Conservation (phyloP, 1,140 invertebrate species). For the Atta cephalotes region DNA sequence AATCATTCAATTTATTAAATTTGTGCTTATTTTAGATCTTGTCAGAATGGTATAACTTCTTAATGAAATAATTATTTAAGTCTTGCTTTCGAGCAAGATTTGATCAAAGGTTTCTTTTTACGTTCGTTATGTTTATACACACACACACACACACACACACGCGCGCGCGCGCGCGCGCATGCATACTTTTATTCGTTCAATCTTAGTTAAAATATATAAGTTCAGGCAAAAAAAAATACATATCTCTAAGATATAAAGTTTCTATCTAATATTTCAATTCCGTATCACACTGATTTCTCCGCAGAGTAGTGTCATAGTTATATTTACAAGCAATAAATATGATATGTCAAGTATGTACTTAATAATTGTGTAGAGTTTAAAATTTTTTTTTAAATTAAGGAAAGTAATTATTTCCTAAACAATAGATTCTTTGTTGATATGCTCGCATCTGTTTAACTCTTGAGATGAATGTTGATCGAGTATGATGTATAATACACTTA, state of each 20-base stretch:
- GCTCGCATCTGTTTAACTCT: slow-evolving; percentile 12
- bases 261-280: neutral
- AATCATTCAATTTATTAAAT: too few species aligned
- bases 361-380: neutral
- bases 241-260: neutral
- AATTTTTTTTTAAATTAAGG: neutral
- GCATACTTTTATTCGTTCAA: slow-evolving; percentile 6
- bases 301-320: slow-evolving; percentile 1
- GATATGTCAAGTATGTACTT: neutral
- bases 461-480: slow-evolving; percentile 16
- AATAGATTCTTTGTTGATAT: slow-evolving; percentile 26
- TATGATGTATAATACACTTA: neutral
- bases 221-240: neutral
- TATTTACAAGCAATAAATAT: slow-evolving; percentile 17
- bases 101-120: neutral
- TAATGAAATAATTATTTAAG: slow-evolving; percentile 15
- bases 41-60: too few species aligned
- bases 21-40: too few species aligned
- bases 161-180: too few species aligned
- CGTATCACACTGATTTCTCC: neutral
- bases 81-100: neutral
- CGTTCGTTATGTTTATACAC: neutral
- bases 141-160: too few species aligned
- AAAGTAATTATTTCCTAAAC: neutral
- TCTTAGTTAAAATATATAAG: neutral